A percentile compares a stretch with the other conserved stretches of the same genome.
phyloP scores from a whole-genome alignment of 2,888 invertebrate genomes.

The Eristalis intricaria region DNA sequence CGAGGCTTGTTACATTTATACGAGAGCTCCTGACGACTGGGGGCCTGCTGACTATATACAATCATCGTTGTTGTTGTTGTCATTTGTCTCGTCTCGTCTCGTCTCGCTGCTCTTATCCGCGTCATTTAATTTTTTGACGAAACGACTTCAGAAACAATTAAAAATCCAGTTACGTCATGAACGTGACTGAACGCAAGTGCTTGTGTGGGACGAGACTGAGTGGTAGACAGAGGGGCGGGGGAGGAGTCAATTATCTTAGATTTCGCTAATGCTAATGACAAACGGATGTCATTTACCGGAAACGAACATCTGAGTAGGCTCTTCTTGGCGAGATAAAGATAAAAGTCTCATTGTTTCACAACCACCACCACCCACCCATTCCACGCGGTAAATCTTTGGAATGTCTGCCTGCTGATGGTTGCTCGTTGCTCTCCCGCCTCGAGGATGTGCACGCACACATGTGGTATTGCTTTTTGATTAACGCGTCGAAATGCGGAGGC shows the following conservation, averaged over 20 bases:
- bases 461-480: constrained; percentile 13
- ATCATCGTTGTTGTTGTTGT: not conserved
- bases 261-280: constrained; percentile 53
- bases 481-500: not conserved
- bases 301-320: constrained; percentile 47
- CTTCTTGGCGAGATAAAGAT: constrained; percentile 39
- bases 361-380: not conserved
- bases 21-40: not conserved
- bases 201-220: not conserved
- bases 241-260: constrained; percentile 47
- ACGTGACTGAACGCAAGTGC: not conserved
- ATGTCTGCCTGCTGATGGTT: not conserved
- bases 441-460: not conserved
- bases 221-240: not conserved
- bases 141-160: constrained; percentile 32
- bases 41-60: not conserved
- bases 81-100: constrained; percentile 6
- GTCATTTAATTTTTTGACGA: constrained; percentile 21
- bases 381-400: not conserved
- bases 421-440: not conserved
- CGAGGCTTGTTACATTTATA: not conserved
- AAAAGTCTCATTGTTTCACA: constrained; percentile 30
- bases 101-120: not conserved
- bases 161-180: constrained; percentile 2
- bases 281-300: constrained; percentile 56